These are phyloP conservation scores for Drosophila kuntzei DNA, from an alignment of 2,888 invertebrate genomes.

Conservation along the genomic window DNA sequence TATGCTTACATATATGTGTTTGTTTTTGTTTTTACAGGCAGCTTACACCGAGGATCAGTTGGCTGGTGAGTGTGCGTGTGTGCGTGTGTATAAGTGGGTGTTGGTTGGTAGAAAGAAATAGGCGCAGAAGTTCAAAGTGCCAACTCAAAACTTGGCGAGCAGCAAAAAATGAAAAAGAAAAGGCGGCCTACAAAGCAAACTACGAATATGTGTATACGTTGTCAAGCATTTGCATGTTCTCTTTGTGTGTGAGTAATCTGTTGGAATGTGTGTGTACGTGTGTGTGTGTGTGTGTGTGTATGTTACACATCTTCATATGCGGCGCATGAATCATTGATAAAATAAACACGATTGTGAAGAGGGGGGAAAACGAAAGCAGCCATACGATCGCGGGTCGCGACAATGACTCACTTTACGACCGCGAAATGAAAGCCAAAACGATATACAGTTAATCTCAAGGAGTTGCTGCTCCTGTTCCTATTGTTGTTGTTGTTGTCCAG, in stretches of 20 bases:
- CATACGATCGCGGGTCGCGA: slow-evolving; percentile 68
- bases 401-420: slow-evolving; percentile 61
- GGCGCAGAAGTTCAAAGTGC: slow-evolving; percentile 67
- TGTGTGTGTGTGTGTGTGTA: slow-evolving; percentile 36
- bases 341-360: slow-evolving; percentile 44
- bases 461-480: background rate
- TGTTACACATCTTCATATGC: slow-evolving; percentile 65
- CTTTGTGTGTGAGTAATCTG: slow-evolving; percentile 87
- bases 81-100: slow-evolving; percentile 51
- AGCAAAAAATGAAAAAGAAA: slow-evolving; percentile 9
- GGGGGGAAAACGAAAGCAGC: slow-evolving; percentile 63
- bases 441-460: slow-evolving; percentile 33
- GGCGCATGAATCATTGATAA: slow-evolving; percentile 77
- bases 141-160: slow-evolving; percentile 50
- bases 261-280: slow-evolving; percentile 23
- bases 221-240: slow-evolving; percentile 53
- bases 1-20: slow-evolving; percentile 23
- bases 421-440: slow-evolving; percentile 25
- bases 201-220: slow-evolving; percentile 43
- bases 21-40: slow-evolving; percentile 87
- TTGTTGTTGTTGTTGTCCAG: slow-evolving; percentile 9
- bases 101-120: slow-evolving; percentile 42
- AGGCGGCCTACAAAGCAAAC: slow-evolving; percentile 32
- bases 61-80: slow-evolving; percentile 90
- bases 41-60: slow-evolving; percentile 96